Conservation (phyloP, 2,113 vertebrate species). For the Carettochelys insculpta region DNA sequence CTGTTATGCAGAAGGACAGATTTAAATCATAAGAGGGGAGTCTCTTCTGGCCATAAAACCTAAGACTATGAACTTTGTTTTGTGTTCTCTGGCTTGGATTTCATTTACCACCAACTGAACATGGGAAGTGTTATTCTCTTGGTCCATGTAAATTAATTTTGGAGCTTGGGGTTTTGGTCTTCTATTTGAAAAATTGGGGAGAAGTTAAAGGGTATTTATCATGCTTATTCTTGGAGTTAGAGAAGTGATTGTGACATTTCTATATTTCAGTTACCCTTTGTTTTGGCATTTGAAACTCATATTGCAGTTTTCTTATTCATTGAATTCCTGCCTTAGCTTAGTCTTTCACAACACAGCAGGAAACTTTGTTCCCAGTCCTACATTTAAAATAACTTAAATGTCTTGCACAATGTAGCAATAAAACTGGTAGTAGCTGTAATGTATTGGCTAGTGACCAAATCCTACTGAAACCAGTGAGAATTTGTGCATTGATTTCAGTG, state of each 20-base stretch:
- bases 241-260: neutral
- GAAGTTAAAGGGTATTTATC: neutral
- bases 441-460: neutral
- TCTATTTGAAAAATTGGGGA: constrained; percentile 1
- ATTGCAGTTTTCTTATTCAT: neutral
- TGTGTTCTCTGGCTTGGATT: neutral
- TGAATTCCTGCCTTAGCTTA: neutral
- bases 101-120: fast-evolving
- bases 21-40: neutral
- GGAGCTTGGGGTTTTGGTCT: neutral
- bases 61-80: neutral
- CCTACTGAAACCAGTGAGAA: neutral
- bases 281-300: neutral
- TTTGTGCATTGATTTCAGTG: neutral
- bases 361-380: constrained; percentile 21
- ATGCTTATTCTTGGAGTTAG: neutral
- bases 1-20: neutral
- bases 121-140: neutral
- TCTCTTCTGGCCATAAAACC: neutral
- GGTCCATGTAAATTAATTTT: neutral
- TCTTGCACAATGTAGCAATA: neutral
- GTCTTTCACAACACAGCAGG: neutral
- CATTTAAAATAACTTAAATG: neutral
- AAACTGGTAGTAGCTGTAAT: neutral
- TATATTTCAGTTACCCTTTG: neutral